Percentiles rank a stretch among this genome's conserved stretches.
Evolutionary conservation across 1,140 invertebrate genomes (phyloP).

Genomic region (Cyphomyrmex costatus): DNA sequence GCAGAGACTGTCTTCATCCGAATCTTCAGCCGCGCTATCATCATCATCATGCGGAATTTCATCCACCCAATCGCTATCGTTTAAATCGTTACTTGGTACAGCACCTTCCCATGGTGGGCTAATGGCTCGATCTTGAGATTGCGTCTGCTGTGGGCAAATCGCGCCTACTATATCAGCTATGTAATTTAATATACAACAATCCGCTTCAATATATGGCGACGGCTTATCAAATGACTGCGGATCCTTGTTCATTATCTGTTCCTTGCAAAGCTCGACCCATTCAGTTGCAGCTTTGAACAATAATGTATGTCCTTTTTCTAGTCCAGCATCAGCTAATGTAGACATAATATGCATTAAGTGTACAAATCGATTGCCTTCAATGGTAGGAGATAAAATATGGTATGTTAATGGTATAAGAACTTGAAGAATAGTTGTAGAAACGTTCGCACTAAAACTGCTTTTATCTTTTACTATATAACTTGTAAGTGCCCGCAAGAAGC

Average conservation of each 20-base stretch:
- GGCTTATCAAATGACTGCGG: conserved; percentile 80
- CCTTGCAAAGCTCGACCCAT: conserved; percentile 92
- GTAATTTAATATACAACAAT: conserved; percentile 93
- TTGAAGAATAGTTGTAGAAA: conserved; percentile 91
- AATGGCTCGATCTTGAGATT: conserved; percentile 88
- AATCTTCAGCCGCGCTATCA: conserved; percentile 96
- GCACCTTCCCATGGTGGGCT: conserved; percentile 94
- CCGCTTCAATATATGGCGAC: conserved; percentile 90
- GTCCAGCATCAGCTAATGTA: conserved; percentile 93
- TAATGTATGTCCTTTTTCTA: conserved; percentile 91
- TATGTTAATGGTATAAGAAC: conserved; percentile 92
- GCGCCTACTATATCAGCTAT: conserved; percentile 90
- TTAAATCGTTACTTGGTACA: conserved; percentile 90
- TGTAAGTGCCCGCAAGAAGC: conserved; percentile 91
- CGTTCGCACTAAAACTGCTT: conserved; percentile 89
- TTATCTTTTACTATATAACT: conserved; percentile 92
- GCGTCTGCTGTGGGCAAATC: conserved; percentile 85
- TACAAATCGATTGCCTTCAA: conserved; percentile 92
- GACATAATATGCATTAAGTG: conserved; percentile 94
- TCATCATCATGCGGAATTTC: conserved; percentile 95
- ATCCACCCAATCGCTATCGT: conserved; percentile 94
- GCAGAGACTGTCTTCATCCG: conserved; percentile 97
- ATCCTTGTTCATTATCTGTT: conserved; percentile 83
- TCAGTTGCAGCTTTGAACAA: conserved; percentile 93
- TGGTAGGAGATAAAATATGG: conserved; percentile 89